Evolutionary conservation across 1,140 invertebrate genomes (phyloP).

Genomic region (Trinorchestia longiramus): DNA sequence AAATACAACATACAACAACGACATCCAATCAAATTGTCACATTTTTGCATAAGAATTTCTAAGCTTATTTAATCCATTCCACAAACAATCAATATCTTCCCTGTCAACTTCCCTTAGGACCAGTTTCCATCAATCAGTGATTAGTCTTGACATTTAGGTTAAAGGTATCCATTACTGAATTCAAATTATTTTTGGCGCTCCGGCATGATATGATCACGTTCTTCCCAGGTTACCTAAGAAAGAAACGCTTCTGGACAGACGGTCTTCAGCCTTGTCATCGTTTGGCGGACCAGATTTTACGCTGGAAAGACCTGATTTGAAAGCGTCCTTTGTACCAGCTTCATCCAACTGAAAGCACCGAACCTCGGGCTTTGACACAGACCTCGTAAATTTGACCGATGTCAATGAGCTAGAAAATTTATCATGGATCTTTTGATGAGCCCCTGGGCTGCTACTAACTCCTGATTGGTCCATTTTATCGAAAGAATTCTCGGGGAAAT

Average conservation of each 20-base stretch:
- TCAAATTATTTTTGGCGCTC: not conserved
- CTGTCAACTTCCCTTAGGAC: not conserved
- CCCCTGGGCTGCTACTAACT: constrained; percentile 3
- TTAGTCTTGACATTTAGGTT: not conserved
- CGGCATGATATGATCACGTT: not conserved
- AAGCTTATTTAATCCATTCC: not conserved
- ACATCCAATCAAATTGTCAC: not conserved
- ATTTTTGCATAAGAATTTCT: not conserved
- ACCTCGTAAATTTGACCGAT: constrained; percentile 46
- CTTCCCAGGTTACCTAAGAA: not conserved
- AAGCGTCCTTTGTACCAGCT: not conserved
- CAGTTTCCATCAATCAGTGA: not conserved
- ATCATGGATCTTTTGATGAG: constrained; percentile 1
- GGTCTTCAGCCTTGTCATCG: not conserved
- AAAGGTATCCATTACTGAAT: not conserved
- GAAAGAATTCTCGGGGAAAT: not conserved
- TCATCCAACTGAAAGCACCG: not conserved
- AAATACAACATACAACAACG: not conserved
- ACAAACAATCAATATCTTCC: not conserved
- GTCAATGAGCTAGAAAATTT: constrained; percentile 40
- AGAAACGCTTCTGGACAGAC: not conserved
- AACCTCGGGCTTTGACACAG: constrained; percentile 36
- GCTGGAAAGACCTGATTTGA: not conserved
- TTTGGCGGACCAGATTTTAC: not conserved
- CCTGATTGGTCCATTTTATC: constrained; percentile 6